Conservation (phyloP, 64 coral and sea anemone genomes). For the Orbicella faveolata region DNA sequence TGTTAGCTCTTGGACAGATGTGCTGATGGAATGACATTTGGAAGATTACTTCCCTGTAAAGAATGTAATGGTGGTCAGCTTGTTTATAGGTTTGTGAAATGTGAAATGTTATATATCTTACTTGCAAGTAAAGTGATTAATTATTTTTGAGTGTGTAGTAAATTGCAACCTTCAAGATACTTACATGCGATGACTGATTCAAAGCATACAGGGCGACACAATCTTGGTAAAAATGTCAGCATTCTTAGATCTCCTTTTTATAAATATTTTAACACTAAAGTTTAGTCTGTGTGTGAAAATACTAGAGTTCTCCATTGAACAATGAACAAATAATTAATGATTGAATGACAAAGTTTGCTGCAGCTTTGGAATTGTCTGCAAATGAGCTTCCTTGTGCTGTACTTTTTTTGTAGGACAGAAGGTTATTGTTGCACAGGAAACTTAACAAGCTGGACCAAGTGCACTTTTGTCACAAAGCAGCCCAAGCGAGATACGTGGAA, state of each 20-base stretch:
- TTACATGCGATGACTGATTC: too few relatives aligned
- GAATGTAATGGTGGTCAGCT: constrained; percentile 85
- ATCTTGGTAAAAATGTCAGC: too few relatives aligned
- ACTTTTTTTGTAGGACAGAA: constrained; percentile 64
- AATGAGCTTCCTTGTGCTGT: neutral
- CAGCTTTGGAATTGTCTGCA: neutral
- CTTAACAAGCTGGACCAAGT: constrained; percentile 96
- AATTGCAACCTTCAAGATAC: too few relatives aligned
- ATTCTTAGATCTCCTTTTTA: too few relatives aligned
- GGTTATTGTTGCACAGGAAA: constrained; percentile 90
- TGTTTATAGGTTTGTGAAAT: constrained; percentile 65
- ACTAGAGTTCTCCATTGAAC: too few relatives aligned
- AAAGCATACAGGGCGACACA: too few relatives aligned
- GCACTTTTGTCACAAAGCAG: constrained; percentile 79
- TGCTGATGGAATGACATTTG: constrained; percentile 98
- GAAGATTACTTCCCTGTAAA: constrained; percentile 67
- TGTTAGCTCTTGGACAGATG: constrained; percentile 88
- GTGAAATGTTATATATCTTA: neutral
- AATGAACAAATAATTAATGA: too few relatives aligned
- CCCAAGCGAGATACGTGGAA: constrained; percentile 77
- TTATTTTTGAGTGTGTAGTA: too few relatives aligned
- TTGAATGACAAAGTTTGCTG: too few relatives aligned
- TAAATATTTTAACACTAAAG: too few relatives aligned
- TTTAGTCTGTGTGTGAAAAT: too few relatives aligned
- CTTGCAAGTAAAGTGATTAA: too few relatives aligned